Conservation (phyloP, 2,797 vertebrate species). For the Tenualosa thibaudeaui region DNA sequence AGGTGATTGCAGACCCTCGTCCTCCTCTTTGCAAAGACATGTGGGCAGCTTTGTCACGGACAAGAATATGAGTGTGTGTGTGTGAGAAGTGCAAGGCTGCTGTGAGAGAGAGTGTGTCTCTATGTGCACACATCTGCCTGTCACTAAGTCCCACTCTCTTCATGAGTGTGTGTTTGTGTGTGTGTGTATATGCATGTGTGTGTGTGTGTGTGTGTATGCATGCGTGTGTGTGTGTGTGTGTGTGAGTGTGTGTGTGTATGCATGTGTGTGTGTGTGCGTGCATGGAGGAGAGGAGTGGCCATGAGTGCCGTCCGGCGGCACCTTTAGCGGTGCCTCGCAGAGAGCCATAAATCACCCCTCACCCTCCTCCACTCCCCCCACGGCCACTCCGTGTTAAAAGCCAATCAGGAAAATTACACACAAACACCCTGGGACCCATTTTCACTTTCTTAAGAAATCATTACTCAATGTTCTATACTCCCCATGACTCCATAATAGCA, state of each 20-base stretch:
- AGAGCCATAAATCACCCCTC: conserved; percentile 88
- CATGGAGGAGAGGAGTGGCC: conserved; percentile 96
- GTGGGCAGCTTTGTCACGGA: conserved; percentile 83
- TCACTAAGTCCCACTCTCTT: too few species aligned
- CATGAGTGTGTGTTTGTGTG: too few species aligned
- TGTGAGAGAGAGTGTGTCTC: too few species aligned
- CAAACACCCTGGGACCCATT: conserved; percentile 89
- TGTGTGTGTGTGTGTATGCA: too few species aligned
- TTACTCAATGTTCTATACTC: conserved; percentile 81
- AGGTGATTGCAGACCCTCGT: conserved; percentile 69
- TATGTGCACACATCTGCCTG: too few species aligned
- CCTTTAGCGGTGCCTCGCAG: conserved; percentile 74
- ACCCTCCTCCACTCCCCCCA: conserved; percentile 58
- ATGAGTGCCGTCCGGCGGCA: conserved; percentile 84
- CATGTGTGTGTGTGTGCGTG: conserved; percentile 47
- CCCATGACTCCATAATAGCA: conserved; percentile 73
- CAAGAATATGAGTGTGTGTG: conserved; percentile 75
- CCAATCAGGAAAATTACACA: conserved; percentile 97
- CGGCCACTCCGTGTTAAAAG: conserved; percentile 91
- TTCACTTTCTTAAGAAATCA: conserved; percentile 84
- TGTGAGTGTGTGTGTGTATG: too few species aligned
- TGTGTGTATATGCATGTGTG: too few species aligned
- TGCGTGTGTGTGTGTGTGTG: too few species aligned
- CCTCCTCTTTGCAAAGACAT: conserved; percentile 83
- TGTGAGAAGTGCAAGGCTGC: too few species aligned